Evolutionary conservation across 2,888 invertebrate genomes (phyloP), one percentile per base, ranked within the genome.

Genomic region (Encarsia formosa): DNA sequence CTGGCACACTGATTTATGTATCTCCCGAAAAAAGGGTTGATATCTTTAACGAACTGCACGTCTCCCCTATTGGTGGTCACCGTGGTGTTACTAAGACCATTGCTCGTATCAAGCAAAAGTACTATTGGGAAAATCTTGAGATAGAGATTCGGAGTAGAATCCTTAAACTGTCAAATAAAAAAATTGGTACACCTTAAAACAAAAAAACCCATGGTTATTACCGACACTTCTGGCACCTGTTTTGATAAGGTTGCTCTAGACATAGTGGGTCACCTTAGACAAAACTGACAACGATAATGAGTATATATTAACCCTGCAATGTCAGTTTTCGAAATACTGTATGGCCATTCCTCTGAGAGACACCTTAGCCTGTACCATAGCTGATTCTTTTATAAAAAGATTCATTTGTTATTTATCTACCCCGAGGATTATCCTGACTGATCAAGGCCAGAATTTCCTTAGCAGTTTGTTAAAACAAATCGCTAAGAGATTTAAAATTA

Each of bases 391-490:
- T 18, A 38, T 61, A 3, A 57, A 60, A 34, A 16, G 54, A 2
- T 59, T 60, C 9, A 49, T 63, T 5, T 54, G 57, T 18, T 41
- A 41, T 9, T 60, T 57, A 18, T 61, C 61, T 2, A 23, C 57
- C 2, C 61, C 61, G 0, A 53, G 51, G 22, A 13, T 24, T 3
- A 23, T 59, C 1, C 15, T 63, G 11, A 61, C 62, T 0, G 63
- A 65, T 24, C 60, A 60, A 47, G 62, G 63, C 1, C 42, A 53
- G 8, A 59, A 61, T 35, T 63, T 64, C 18, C 13, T 56, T 2
- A 59, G 60, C 6, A 26, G 38, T 1, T 19, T 63, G 5, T 52
- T 63, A 35, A 32, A 49, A 35, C n/a, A 43, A 35, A 19, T 63
- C 0, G 49, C 53, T 0, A 57, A 57, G 49, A 16, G 50, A 3